Percentiles rank a stretch among this genome's conserved stretches.
Conservation (phyloP, 2,113 vertebrate species). For the Eubucco bourcierii region DNA sequence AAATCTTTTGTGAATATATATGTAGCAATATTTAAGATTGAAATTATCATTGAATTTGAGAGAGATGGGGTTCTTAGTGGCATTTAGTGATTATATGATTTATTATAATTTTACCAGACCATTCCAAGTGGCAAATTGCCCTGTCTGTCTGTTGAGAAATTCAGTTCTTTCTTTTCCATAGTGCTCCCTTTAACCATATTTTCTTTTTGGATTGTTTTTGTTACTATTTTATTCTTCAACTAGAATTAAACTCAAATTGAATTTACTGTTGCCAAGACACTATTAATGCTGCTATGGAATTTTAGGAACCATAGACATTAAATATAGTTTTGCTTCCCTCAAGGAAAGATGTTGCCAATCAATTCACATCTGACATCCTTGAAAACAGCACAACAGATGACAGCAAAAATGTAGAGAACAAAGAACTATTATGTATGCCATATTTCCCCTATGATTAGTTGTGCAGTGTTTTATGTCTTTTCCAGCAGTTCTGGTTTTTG, state of each 20-base stretch:
- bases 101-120: not conserved
- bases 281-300: not conserved
- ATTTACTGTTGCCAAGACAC: not conserved
- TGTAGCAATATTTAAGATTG: not conserved
- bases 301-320: not conserved
- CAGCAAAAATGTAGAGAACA: slow-evolving; percentile 31
- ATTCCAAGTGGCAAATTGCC: not conserved
- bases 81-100: not conserved
- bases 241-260: not conserved
- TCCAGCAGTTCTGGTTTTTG: slow-evolving; percentile 18
- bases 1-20: not conserved
- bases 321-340: not conserved
- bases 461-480: slow-evolving; percentile 37
- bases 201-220: not conserved
- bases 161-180: not conserved
- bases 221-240: not conserved
- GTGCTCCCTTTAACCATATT: not conserved
- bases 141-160: not conserved
- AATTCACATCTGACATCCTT: slow-evolving; percentile 25
- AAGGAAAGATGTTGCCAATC: slow-evolving; percentile 36
- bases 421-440: slow-evolving; percentile 16
- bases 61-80: not conserved
- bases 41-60: not conserved
- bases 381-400: slow-evolving; percentile 26
- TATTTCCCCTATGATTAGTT: slow-evolving; percentile 31